Percentiles rank a stretch among this genome's conserved stretches.
These are phyloP conservation scores for Platysternon megacephalum DNA, from an alignment of 2,113 vertebrate species.

Conservation along the genomic window DNA sequence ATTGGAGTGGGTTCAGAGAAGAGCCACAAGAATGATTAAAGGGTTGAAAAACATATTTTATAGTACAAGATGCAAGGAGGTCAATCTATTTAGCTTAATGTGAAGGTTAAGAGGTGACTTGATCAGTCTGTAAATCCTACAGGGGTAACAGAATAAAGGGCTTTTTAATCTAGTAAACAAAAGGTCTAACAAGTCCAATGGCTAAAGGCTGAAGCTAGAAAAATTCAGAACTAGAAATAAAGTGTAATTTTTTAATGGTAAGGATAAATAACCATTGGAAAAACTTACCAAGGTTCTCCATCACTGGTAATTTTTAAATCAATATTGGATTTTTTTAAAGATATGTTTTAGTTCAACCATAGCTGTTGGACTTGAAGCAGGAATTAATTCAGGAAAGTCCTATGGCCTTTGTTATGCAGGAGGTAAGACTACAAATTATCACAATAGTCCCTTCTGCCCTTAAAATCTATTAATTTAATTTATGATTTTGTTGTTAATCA, in stretches of 20 bases:
- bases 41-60: neutral
- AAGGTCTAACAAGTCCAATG: neutral
- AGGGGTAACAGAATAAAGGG: neutral
- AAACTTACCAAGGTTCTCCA: neutral
- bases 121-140: neutral
- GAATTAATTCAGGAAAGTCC: neutral
- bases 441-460: too few species aligned
- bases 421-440: neutral
- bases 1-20: neutral
- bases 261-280: neutral
- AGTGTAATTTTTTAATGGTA: neutral
- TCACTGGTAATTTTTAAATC: neutral
- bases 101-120: neutral
- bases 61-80: rapidly evolving
- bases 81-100: neutral
- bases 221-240: rapidly evolving
- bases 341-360: neutral
- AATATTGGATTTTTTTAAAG: neutral
- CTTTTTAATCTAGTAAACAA: neutral
- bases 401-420: neutral
- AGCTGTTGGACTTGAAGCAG: neutral
- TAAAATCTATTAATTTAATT: neutral
- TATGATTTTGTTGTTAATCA: neutral
- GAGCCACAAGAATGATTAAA: neutral
- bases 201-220: neutral